Percentiles rank a stretch among this genome's conserved stretches.
phyloP scores from a whole-genome alignment of 2,888 invertebrate genomes.

The Rhagium mordax region DNA sequence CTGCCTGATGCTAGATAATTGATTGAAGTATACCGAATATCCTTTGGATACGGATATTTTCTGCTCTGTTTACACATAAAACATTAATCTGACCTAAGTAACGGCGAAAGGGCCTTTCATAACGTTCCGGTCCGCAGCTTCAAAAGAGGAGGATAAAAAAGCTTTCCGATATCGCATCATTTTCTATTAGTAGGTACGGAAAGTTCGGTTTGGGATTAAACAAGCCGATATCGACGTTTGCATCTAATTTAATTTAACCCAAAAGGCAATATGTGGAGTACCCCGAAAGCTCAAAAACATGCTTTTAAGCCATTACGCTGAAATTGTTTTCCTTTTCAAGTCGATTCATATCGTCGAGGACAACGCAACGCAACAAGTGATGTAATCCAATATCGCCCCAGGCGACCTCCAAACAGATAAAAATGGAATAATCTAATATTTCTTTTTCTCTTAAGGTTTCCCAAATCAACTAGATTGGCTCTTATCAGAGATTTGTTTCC shows the following conservation, averaged over 20 bases:
- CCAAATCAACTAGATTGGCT: slow-evolving; percentile 10
- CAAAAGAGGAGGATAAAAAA: not conserved
- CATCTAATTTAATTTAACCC: not conserved
- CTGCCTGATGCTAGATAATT: not conserved
- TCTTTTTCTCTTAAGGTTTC: not conserved
- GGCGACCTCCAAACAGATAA: not conserved
- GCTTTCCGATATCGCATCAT: not conserved
- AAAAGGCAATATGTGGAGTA: slow-evolving; percentile 3
- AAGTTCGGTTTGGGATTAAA: not conserved
- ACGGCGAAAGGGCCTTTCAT: not conserved
- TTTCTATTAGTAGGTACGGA: not conserved
- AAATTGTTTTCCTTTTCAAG: slow-evolving; percentile 20
- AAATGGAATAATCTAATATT: slow-evolving; percentile 8
- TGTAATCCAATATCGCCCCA: slow-evolving; percentile 14
- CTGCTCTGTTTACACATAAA: not conserved
- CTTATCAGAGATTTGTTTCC: slow-evolving; percentile 3
- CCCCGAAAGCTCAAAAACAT: slow-evolving; percentile 3
- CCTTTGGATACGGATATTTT: not conserved
- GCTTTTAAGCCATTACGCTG: slow-evolving; percentile 17
- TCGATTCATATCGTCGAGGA: slow-evolving; percentile 17
- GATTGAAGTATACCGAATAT: not conserved
- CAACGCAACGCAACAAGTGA: slow-evolving; percentile 24
- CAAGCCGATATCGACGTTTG: not conserved
- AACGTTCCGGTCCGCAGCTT: not conserved
- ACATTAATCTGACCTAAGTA: not conserved